phyloP scores from a whole-genome alignment of 2,797 vertebrate genomes.

The Triplophysa yarkandensis region DNA sequence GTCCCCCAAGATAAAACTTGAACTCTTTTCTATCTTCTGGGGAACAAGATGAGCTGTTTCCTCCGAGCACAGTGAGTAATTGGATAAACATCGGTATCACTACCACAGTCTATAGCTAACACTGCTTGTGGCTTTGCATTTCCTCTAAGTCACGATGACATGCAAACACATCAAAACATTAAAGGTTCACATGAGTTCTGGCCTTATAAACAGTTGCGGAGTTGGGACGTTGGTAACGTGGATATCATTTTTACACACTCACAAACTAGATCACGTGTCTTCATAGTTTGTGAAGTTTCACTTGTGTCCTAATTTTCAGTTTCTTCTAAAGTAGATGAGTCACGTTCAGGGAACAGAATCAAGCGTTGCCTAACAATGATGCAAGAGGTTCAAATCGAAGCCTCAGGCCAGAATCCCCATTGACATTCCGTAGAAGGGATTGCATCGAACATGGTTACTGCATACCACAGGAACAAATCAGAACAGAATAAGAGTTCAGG shows the following conservation, averaged over 20 bases:
- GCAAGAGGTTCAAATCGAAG: slow-evolving; percentile 5
- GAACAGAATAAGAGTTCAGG: slow-evolving; percentile 13
- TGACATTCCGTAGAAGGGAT: slow-evolving; percentile 38
- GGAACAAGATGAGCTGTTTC: slow-evolving; percentile 40
- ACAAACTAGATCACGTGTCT: neutral
- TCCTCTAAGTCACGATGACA: slow-evolving; percentile 16
- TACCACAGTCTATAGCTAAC: slow-evolving; percentile 10
- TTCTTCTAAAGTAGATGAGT: slow-evolving; percentile 36
- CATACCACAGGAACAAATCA: slow-evolving; percentile 38
- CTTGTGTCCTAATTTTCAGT: neutral
- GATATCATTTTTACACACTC: neutral
- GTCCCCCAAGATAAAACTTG: neutral
- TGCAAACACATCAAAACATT: neutral
- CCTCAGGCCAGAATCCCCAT: slow-evolving; percentile 29
- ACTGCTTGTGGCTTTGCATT: slow-evolving; percentile 36
- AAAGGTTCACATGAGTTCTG: neutral
- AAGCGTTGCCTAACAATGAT: slow-evolving; percentile 10
- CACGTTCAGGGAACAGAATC: slow-evolving; percentile 2
- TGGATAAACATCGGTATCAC: slow-evolving; percentile 36
- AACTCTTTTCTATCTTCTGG: slow-evolving; percentile 9
- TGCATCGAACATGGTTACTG: slow-evolving; percentile 24
- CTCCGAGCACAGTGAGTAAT: slow-evolving; percentile 37
- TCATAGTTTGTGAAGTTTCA: neutral
- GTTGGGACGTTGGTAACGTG: neutral
- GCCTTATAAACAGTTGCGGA: neutral